Base-by-base conservation (phyloP, 2,113 vertebrate genomes). In the Chloropsis cyanopogon region DNA sequence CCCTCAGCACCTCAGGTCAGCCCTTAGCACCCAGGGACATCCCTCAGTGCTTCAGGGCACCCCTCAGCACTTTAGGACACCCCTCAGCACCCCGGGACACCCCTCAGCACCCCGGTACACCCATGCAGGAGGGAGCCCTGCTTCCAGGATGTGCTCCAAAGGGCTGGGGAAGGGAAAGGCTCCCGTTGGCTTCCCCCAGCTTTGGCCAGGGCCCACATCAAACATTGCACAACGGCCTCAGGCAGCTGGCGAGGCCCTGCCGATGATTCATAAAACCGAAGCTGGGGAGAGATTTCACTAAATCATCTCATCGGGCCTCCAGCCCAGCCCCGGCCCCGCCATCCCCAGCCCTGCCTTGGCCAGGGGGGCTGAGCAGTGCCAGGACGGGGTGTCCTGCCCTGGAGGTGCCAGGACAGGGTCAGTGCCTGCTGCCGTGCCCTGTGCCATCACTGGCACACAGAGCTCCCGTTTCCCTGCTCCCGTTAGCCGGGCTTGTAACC, bases 181-280 rank as follows among this genome's bases (percentile, higher is more conserved):
- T 95, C 81, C 92, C 78, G 75, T 80, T 93, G 87, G 78, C 92
- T 97, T 92, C 86, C 92, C 72, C 10, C n/a, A 86, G 92, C 33
- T 60, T 93, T 97, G 95, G 96, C 92, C 82, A 54, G 42, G 87
- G 75, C 94, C 96, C 96, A 91, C 78, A 73, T 92, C 88, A 96
- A 97, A 94, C 78, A 91, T 96, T 97, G 94, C 93, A 91, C 85
- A 92, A 96, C 81, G 41, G 7, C 66, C 75, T 63, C 26, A 95
- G 94, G 96, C 93, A 95, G 94, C 93, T 96, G 96, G 94, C 75
- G 28, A 61, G 95, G 91, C 82, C 95, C 47, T 5, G 7, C 26
- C 33, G 78, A 77, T 95, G 94, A 97, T 94, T 95, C 94, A 94
- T 46, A 65, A 85, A 76, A 33, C 49, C 14, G 1, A 57, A 69